A percentile compares a stretch with the other conserved stretches of the same genome.
Evolutionary conservation across 2,888 invertebrate species (phyloP).

Genomic region (Aphrophora alni): DNA sequence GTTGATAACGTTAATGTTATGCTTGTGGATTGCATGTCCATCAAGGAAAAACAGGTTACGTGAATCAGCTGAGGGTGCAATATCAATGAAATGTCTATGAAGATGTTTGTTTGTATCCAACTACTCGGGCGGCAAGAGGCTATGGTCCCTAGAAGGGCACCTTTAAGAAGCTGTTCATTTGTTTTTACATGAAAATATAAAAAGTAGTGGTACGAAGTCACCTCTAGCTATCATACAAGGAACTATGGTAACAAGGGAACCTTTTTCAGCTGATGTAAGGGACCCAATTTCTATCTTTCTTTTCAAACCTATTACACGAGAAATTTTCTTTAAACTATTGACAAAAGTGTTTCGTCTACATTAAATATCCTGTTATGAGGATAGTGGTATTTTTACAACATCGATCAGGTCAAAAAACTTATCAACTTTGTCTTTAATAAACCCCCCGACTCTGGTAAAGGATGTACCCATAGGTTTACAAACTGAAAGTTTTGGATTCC

Average conservation of each 20-base stretch:
- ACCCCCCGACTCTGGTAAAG: background rate
- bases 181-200: background rate
- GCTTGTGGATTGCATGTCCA: background rate
- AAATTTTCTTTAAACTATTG: background rate
- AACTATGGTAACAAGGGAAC: background rate
- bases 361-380: background rate
- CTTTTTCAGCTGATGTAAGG: background rate
- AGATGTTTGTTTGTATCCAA: background rate
- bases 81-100: background rate
- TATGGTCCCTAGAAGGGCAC: background rate
- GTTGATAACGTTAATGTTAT: background rate
- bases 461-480: slow-evolving; percentile 3
- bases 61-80: background rate
- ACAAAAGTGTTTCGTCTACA: background rate
- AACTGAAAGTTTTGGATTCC: background rate
- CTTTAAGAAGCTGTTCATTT: background rate
- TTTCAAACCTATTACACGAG: background rate
- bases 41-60: background rate
- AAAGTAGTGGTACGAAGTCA: background rate
- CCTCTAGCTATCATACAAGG: background rate
- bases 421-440: background rate
- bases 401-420: background rate
- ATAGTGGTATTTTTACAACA: background rate
- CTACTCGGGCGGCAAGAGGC: slow-evolving; percentile 32
- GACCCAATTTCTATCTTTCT: background rate